Percentiles rank a stretch among this genome's conserved stretches.
Evolutionary conservation across 2,888 invertebrate genomes (phyloP).

Genomic region (Willowsia nigromaculata): DNA sequence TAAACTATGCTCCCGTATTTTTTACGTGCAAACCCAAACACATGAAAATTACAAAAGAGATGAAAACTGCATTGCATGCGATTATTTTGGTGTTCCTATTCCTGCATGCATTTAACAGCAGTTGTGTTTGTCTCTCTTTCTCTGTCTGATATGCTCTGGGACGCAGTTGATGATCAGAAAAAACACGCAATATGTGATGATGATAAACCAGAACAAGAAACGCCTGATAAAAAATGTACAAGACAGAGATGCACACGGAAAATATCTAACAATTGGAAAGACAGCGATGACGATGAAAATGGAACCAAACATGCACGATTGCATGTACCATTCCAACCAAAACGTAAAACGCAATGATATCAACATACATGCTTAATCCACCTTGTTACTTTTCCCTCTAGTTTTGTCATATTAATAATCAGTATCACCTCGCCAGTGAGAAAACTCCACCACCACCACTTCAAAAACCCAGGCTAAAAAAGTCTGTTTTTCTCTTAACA

Average conservation of each 20-base stretch:
- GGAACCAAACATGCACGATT: background rate
- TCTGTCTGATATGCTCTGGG: background rate
- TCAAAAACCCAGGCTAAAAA: background rate
- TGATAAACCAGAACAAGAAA: background rate
- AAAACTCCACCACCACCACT: background rate
- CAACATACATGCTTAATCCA: too few relatives aligned
- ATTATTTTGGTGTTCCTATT: background rate
- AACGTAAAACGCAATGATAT: background rate
- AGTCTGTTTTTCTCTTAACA: background rate
- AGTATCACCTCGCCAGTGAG: background rate
- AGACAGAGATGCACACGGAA: background rate
- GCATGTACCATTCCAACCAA: slow-evolving; percentile 2
- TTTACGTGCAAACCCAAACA: background rate
- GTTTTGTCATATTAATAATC: background rate
- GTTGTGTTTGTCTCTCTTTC: background rate
- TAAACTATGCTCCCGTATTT: background rate
- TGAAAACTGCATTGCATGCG: slow-evolving; percentile 1
- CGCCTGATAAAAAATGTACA: background rate
- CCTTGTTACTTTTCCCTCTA: slow-evolving; percentile 9
- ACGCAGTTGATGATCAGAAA: background rate
- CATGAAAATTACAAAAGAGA: background rate
- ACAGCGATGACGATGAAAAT: background rate
- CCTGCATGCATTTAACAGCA: background rate
- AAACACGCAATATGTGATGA: background rate
- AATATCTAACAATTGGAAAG: background rate